Evolutionary conservation across 2,888 invertebrate species (phyloP).

Genomic region (Polyommatus iphigenia): DNA sequence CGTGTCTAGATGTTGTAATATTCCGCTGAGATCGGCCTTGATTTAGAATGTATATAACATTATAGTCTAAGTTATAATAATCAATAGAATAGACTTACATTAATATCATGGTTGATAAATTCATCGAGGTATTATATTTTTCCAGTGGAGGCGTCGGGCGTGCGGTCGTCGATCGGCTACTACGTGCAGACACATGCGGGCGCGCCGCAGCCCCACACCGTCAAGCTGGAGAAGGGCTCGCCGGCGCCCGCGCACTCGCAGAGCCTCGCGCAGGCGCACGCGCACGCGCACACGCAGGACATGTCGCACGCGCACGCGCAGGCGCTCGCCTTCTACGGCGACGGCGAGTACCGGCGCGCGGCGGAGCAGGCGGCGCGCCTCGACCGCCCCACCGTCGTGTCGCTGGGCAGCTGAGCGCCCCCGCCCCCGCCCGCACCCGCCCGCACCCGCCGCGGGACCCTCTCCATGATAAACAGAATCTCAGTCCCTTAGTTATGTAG

Average conservation of each 20-base stretch:
- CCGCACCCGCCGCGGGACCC: slow-evolving; percentile 23
- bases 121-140: neutral
- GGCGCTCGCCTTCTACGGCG: slow-evolving; percentile 54
- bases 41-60: no score
- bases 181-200: slow-evolving; percentile 51
- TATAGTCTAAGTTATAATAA: no score
- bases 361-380: slow-evolving; percentile 55
- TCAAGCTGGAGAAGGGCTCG: slow-evolving; percentile 68
- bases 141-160: slow-evolving; percentile 42
- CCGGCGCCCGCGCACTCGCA: slow-evolving; percentile 49
- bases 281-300: slow-evolving; percentile 51
- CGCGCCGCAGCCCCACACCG: slow-evolving; percentile 36
- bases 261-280: slow-evolving; percentile 49
- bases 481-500: slow-evolving; percentile 52
- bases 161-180: slow-evolving; percentile 60
- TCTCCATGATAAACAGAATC: slow-evolving; percentile 51
- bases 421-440: no score
- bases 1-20: no score
- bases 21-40: no score
- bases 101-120: neutral
- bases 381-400: slow-evolving; percentile 77
- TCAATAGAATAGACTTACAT: no score
- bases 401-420: slow-evolving; percentile 69
- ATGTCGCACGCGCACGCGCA: slow-evolving; percentile 48
- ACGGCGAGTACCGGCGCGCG: slow-evolving; percentile 58